A percentile compares a stretch with the other conserved stretches of the same genome.
Conservation (phyloP, 1,140 invertebrate species). For the Tribolium madens region DNA sequence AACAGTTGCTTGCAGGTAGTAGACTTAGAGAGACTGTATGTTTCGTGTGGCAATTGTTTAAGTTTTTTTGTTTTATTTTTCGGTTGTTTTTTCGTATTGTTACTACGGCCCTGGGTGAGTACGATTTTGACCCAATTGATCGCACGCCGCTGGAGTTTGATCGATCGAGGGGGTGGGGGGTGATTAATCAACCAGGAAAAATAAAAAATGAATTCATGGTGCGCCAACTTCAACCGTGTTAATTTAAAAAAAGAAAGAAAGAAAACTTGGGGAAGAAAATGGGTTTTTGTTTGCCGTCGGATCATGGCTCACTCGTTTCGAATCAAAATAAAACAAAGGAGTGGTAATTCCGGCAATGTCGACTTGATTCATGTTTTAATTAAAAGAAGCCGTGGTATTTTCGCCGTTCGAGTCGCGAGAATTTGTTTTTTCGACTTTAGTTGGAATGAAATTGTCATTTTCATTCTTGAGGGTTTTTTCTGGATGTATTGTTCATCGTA, state of each 20-base stretch:
- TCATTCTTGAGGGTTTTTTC: neutral
- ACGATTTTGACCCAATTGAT: neutral
- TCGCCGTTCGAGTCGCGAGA: neutral
- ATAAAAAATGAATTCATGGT: too few relatives aligned
- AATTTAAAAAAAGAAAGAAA: too few relatives aligned
- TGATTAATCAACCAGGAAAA: neutral
- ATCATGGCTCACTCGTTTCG: too few relatives aligned
- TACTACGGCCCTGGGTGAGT: slow-evolving; percentile 61
- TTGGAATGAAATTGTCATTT: neutral
- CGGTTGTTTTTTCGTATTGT: slow-evolving; percentile 42
- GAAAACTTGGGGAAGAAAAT: too few relatives aligned
- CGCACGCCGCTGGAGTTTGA: neutral
- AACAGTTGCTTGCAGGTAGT: slow-evolving; percentile 61
- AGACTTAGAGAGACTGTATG: slow-evolving; percentile 53
- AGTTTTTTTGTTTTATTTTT: slow-evolving; percentile 48
- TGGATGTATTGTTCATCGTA: neutral
- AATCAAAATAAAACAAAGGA: too few relatives aligned
- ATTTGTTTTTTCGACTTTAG: neutral
- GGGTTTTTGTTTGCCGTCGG: neutral
- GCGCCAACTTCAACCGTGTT: too few relatives aligned
- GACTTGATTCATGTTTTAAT: neutral
- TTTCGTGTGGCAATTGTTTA: slow-evolving; percentile 43
- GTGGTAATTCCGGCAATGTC: too few relatives aligned
- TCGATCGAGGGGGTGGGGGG: neutral
- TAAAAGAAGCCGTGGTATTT: neutral